Evolutionary conservation across 2,888 invertebrate genomes (phyloP).

Genomic region (Aleiodes leptofemur): DNA sequence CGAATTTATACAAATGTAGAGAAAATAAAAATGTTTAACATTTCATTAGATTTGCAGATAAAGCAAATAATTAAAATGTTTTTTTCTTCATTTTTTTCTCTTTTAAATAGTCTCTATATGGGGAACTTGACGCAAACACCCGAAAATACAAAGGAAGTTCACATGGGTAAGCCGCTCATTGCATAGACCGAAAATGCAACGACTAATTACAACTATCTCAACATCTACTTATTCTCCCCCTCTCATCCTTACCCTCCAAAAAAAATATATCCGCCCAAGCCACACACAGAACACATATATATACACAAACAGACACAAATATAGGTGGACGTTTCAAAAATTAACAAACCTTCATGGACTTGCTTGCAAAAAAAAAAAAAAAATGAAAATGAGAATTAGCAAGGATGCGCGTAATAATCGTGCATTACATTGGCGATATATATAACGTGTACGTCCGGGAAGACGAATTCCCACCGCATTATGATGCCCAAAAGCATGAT

Average conservation of each 20-base stretch:
- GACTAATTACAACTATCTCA: slow-evolving; percentile 75
- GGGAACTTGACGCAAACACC: slow-evolving; percentile 50
- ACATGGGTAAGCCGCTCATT: slow-evolving; percentile 71
- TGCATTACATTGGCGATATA: slow-evolving; percentile 66
- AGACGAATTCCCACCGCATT: slow-evolving; percentile 61
- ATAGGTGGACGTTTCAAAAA: slow-evolving; percentile 1
- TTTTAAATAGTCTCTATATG: not conserved
- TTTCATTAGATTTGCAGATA: too few species aligned
- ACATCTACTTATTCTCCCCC: slow-evolving; percentile 65
- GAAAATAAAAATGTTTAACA: too few species aligned
- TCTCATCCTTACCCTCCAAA: slow-evolving; percentile 61
- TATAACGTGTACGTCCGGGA: slow-evolving; percentile 63
- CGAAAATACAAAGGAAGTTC: slow-evolving; percentile 70
- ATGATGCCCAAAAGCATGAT: slow-evolving; percentile 43
- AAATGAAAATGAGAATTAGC: slow-evolving; percentile 60
- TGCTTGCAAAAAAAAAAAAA: slow-evolving; percentile 15
- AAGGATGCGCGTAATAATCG: slow-evolving; percentile 72
- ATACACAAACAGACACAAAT: too few species aligned
- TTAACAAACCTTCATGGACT: slow-evolving; percentile 26
- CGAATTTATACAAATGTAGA: too few species aligned
- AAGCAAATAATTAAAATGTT: not conserved
- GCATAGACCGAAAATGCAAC: slow-evolving; percentile 67
- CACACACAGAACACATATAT: not conserved
- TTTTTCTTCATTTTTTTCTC: not conserved
- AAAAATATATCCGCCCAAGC: slow-evolving; percentile 63